Base-by-base conservation (phyloP, 2,113 vertebrate species). In the Campylorhamphus procurvoides region DNA sequence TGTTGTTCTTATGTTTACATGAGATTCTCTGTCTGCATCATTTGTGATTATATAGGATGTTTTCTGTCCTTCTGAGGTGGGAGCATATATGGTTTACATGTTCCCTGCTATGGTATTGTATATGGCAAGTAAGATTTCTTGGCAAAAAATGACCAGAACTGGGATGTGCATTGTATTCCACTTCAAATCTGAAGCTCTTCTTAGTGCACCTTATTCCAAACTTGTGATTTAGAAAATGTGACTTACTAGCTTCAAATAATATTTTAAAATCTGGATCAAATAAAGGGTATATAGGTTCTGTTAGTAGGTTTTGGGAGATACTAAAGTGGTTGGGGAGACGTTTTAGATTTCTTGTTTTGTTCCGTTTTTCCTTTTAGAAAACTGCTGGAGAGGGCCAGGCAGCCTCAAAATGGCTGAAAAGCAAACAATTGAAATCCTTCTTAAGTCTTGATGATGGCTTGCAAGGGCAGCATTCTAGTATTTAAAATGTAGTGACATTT, bases 161-260 rank as follows among this genome's bases (percentile, higher is more conserved):
- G 76, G 89, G 84, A 85, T 97, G 50, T 82, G n/a, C 73, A 11
- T 95, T 97, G 63, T 74, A 18, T 68, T 82, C 64, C 44, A 37
- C 80, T 73, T 94, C 74, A 81, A 92, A 63, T 93, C 60, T 85
- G 83, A 74, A 90, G 83, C 76, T 97, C 80, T 95, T 88, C 75
- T 77, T 96, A 96, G n/a, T 94, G 92, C 93, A 97, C 94, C 97
- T 95, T 97, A 94, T 87, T 58, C 82, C 77, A 77, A 92, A 37
- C 37, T 92, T 93, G 31, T 75, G 49, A 95, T 94, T 89, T 94
- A 94, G 76, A 88, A 95, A 86, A 97, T 92, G 62, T 95, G 68
- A 93, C 55, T 96, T 84, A 58, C 39, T 80, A 68, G 83, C 49
- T 91, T 88, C 86, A 94, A 93, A 89, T 72, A 59, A 17, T 82